These are phyloP conservation scores for Idris sp. DNA, from an alignment of 1,140 invertebrate genomes.

Conservation along the genomic window DNA sequence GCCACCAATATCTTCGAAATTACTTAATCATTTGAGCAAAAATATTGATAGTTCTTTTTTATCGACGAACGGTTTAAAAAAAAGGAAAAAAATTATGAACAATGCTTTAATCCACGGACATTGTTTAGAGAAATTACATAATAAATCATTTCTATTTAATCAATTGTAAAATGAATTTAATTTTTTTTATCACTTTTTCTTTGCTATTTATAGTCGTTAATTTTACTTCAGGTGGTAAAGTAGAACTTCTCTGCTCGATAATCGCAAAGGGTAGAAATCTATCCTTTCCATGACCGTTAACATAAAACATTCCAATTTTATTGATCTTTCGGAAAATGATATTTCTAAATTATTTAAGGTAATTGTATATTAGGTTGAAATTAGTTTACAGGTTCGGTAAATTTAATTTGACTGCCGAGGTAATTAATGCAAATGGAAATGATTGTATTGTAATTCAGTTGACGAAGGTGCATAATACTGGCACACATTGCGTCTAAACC, in stretches of 20 bases:
- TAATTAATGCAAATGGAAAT: constrained; percentile 4
- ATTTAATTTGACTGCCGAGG: not conserved
- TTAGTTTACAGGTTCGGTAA: too few species aligned
- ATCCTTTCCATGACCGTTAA: not conserved
- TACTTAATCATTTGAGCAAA: not conserved
- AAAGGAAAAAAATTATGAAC: too few species aligned
- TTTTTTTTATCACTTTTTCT: too few species aligned
- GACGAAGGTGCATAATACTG: not conserved
- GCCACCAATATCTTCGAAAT: not conserved
- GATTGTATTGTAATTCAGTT: not conserved
- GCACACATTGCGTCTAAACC: not conserved
- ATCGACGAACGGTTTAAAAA: not conserved
- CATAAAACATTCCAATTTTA: not conserved
- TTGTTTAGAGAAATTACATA: too few species aligned
- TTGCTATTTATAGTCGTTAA: not conserved
- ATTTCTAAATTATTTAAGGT: not conserved
- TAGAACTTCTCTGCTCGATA: not conserved
- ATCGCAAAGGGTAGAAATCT: not conserved
- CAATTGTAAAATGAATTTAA: too few species aligned
- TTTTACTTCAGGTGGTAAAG: not conserved
- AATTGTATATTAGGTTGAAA: not conserved
- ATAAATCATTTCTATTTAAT: too few species aligned
- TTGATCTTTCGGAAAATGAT: not conserved
- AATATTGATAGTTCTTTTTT: constrained; percentile 2
- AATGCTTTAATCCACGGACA: too few species aligned